Evolutionary conservation across 2,888 invertebrate genomes (phyloP).

Genomic region (Holacanthella duospinosa): DNA sequence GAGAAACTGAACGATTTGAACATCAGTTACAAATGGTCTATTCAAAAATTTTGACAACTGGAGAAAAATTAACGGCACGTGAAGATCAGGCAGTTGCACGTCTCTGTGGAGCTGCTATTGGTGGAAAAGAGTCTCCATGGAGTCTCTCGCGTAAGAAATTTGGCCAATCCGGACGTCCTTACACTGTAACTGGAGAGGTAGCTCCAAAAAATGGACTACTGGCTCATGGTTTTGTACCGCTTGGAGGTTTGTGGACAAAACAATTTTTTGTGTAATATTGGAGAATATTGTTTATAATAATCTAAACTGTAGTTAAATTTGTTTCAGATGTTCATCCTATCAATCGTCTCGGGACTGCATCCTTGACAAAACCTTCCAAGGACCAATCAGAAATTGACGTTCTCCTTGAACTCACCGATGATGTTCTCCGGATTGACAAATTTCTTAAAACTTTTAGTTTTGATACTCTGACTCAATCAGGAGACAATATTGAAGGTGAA

Average conservation of each 20-base stretch:
- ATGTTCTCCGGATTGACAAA: neutral
- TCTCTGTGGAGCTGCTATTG: neutral
- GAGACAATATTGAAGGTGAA: neutral
- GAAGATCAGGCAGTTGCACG: neutral
- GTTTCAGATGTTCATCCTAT: too few species aligned
- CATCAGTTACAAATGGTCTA: neutral
- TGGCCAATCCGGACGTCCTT: neutral
- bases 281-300: too few species aligned
- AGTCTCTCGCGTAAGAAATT: too few species aligned
- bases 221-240: too few species aligned
- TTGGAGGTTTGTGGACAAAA: too few species aligned
- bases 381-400: neutral
- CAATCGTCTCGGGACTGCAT: neutral
- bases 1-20: neutral
- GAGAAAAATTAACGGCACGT: neutral
- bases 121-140: too few species aligned
- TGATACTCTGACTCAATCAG: neutral
- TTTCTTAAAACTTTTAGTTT: neutral
- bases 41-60: neutral
- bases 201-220: neutral
- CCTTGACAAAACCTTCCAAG: neutral
- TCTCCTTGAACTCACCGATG: neutral
- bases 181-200: neutral
- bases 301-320: neutral
- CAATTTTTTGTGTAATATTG: too few species aligned